Base-by-base conservation (phyloP, 2,113 vertebrate genomes). In the Prionailurus viverrinus region DNA sequence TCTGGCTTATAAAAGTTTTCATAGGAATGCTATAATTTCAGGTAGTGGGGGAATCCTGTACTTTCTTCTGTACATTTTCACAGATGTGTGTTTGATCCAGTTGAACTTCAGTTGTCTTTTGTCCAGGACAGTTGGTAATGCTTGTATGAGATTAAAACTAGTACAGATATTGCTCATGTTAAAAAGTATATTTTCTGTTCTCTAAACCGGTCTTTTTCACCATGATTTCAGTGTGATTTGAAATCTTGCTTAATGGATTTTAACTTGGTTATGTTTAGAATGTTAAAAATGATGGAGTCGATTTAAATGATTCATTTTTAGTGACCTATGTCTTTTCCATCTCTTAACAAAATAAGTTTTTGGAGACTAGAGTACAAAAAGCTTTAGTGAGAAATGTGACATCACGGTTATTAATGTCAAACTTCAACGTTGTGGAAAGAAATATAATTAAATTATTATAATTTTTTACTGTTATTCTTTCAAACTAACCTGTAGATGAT, bases 71-170 rank as follows among this genome's bases (percentile, higher is more conserved):
- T 82, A 21, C 55, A 21, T 88, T 87, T 89, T 93, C 41, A 92
- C 14, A 97, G 65, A n/a, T 89, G 19, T 66, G 25, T 89, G 51
- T 94, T 91, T 91, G 66, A 33, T 66, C 61, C 55, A 69, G 0
- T 39, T 55, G 21, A 83, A 84, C 73, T 74, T 92, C n/a, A 84
- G 41, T 94, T 86, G 95, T 93, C 45, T 92, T 95, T 97, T 86
- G 19, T 36, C 63, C 74, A 76, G 55, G 61, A 29, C 69, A 96
- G 21, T 81, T 81, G 41, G 39, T 94, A 55, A 84, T 83, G 4
- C 65, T 96, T 73, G 31, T 88, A 9, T 84, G 73, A 61, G 61
- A 94, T 74, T 58, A 94, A 96, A 96, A 85, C 6, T 25, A 88
- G 8, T 2, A 23, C 1, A 91, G 63, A 23, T 71, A 68, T 15